phyloP scores from a whole-genome alignment of 64 coral and sea anemone genomes.

The Montipora cactus region DNA sequence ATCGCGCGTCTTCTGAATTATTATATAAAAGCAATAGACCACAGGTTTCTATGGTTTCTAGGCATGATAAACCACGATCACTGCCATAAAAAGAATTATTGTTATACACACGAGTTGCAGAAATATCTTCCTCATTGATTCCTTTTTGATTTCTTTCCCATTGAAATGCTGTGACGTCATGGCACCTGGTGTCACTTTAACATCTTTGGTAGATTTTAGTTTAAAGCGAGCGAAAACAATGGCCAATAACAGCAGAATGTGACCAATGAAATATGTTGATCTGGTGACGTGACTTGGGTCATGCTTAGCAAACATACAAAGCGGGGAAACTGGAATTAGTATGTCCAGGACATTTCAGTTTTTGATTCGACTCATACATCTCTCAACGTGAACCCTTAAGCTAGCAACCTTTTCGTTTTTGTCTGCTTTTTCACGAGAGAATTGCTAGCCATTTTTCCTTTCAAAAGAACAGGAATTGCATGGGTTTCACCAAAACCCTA shows the following conservation, averaged over 20 bases:
- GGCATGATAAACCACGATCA: not conserved
- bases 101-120: not conserved
- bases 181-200: too few relatives aligned
- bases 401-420: constrained; percentile 70
- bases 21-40: too few relatives aligned
- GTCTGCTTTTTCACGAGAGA: constrained; percentile 44
- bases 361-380: constrained; percentile 69
- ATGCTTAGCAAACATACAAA: too few relatives aligned
- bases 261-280: constrained; percentile 39
- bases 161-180: not conserved
- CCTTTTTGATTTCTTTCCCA: not conserved
- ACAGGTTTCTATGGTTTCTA: too few relatives aligned
- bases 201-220: not conserved
- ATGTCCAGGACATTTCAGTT: constrained; percentile 69
- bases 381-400: constrained; percentile 65
- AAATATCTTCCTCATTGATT: not conserved
- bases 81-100: constrained; percentile 21
- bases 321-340: constrained; percentile 28
- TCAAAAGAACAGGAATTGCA: constrained; percentile 61
- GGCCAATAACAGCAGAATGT: not conserved
- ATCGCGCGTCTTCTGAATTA: too few relatives aligned
- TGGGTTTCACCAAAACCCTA: constrained; percentile 54
- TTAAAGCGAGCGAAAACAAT: not conserved
- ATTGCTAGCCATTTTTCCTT: constrained; percentile 45
- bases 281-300: not conserved